Evolutionary conservation across 2,797 vertebrate genomes (phyloP).

Genomic region (Bradypodion ventrale): DNA sequence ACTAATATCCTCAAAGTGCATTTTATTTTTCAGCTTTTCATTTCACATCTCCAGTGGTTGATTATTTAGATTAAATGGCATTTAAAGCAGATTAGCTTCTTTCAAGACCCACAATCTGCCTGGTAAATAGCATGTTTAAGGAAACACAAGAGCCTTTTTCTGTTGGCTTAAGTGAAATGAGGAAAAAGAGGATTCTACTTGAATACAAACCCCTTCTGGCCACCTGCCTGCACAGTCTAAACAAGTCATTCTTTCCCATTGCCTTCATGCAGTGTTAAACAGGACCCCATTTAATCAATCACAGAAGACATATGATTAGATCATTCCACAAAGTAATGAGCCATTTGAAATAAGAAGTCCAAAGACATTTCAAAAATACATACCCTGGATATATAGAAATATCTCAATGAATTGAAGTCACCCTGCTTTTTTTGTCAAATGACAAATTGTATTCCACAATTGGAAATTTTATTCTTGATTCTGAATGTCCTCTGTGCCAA

Average conservation of each 20-base stretch:
- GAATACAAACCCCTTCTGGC: neutral
- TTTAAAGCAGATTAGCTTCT: neutral
- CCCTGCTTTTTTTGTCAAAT: neutral
- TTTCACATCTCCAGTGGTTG: neutral
- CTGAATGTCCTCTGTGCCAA: neutral
- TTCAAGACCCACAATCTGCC: neutral
- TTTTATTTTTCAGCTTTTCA: neutral
- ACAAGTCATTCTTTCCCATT: neutral
- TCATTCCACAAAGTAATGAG: neutral
- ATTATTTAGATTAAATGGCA: neutral
- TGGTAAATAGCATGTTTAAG: neutral
- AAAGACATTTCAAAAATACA: neutral
- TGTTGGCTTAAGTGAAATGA: neutral
- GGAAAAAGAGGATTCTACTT: neutral
- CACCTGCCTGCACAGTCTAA: neutral
- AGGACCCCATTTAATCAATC: neutral
- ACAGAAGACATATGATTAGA: neutral
- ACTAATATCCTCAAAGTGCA: slow-evolving; percentile 10
- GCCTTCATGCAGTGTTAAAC: slow-evolving; percentile 2
- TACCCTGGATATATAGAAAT: neutral
- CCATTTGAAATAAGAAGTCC: neutral
- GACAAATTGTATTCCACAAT: neutral
- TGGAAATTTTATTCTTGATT: neutral
- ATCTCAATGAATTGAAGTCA: neutral
- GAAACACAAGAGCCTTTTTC: neutral